Percentiles rank a stretch among this genome's conserved stretches.
These are phyloP conservation scores for Loripinus fragilis DNA, from an alignment of 2,888 invertebrate genomes.

Conservation along the genomic window DNA sequence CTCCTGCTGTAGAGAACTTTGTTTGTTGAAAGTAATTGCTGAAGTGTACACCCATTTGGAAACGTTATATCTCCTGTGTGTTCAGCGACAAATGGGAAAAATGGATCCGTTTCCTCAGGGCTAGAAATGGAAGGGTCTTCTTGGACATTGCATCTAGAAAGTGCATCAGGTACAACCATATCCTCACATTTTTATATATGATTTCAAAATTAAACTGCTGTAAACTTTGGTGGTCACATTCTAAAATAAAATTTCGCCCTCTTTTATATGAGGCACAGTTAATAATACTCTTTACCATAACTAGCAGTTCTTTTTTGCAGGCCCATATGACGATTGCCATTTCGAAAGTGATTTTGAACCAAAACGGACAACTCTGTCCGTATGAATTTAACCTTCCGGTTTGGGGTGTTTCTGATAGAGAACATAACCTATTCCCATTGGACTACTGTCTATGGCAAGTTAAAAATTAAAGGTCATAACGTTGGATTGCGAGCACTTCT, in stretches of 20 bases:
- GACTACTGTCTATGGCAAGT: conserved; percentile 32
- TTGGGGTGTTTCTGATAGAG: conserved; percentile 14
- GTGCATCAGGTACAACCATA: too few species aligned
- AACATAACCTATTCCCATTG: conserved; percentile 28
- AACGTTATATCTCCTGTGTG: too few species aligned
- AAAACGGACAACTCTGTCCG: conserved; percentile 35
- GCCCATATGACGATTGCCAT: conserved; percentile 41
- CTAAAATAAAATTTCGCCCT: background rate
- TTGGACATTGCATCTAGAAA: too few species aligned
- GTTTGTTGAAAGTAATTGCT: too few species aligned
- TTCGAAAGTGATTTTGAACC: conserved; percentile 40
- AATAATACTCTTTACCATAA: conserved; percentile 32
- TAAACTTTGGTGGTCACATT: conserved; percentile 50
- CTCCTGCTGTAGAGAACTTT: too few species aligned
- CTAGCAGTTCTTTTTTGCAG: conserved; percentile 56
- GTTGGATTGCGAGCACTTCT: conserved; percentile 49
- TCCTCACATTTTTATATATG: too few species aligned
- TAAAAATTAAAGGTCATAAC: conserved; percentile 45
- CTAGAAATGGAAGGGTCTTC: too few species aligned
- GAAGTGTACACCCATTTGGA: too few species aligned
- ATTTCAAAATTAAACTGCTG: too few species aligned
- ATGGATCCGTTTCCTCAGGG: too few species aligned
- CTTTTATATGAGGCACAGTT: background rate
- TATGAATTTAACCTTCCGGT: background rate
- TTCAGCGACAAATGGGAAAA: too few species aligned